Conservation (phyloP, 2,888 invertebrate genomes). For the Machimus atricapillus region DNA sequence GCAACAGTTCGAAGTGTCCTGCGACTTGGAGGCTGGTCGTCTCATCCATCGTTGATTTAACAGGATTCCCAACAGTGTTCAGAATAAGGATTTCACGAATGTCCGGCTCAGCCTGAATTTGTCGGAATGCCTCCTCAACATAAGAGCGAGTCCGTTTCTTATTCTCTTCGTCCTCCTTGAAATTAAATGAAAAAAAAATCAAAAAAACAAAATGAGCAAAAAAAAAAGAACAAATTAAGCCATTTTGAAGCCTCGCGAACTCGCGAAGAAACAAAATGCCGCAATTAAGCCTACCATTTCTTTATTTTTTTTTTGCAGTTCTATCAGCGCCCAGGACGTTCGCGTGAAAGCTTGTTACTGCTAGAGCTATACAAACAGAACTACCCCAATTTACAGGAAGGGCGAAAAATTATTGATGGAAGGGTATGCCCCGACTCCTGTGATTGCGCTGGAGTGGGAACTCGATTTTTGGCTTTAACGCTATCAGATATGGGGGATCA, state of each 20-base stretch:
- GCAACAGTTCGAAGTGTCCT: constrained; percentile 56
- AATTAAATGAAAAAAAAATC: neutral
- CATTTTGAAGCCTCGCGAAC: neutral
- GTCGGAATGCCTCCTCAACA: constrained; percentile 55
- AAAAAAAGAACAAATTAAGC: neutral
- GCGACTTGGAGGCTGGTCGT: constrained; percentile 54
- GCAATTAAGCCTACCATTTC: neutral
- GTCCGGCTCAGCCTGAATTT: constrained; percentile 53
- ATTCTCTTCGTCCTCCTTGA: neutral
- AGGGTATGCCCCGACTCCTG: neutral
- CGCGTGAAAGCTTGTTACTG: neutral
- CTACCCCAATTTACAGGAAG: neutral
- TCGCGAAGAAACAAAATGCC: neutral
- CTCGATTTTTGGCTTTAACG: neutral
- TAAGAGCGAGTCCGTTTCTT: constrained; percentile 56
- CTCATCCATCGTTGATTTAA: constrained; percentile 55
- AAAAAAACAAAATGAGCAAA: neutral
- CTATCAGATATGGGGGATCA: neutral
- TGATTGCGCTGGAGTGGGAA: neutral
- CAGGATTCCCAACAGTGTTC: constrained; percentile 56
- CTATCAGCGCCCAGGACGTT: neutral
- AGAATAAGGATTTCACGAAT: constrained; percentile 56
- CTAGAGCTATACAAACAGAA: neutral
- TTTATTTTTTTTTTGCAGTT: constrained; percentile 1
- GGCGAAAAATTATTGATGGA: neutral